Conservation (phyloP, 2,888 invertebrate genomes). For the Rhamnusium bicolor region DNA sequence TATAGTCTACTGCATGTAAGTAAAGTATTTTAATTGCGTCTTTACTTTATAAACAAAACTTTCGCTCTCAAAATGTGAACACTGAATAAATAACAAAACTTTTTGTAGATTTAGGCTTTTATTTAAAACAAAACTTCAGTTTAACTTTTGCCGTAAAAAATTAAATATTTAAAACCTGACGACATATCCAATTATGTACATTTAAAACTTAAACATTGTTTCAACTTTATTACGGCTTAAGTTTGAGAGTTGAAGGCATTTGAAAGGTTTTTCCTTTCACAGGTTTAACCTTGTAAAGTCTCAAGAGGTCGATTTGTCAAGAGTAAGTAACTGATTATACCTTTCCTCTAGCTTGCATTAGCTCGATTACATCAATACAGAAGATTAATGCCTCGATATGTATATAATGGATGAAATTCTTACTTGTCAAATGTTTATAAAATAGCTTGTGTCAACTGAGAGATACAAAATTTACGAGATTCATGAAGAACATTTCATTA, state of each 20-base stretch:
- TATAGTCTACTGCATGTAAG: too few relatives aligned
- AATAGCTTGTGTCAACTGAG: slow-evolving; percentile 22
- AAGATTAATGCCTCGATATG: slow-evolving; percentile 66
- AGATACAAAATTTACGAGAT: slow-evolving; percentile 1
- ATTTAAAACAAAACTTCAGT: slow-evolving; percentile 19
- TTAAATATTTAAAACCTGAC: slow-evolving; percentile 26
- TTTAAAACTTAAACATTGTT: slow-evolving; percentile 30
- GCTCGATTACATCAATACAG: slow-evolving; percentile 67
- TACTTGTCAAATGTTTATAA: slow-evolving; percentile 49
- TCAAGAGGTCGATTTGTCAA: slow-evolving; percentile 63
- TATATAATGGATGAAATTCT: slow-evolving; percentile 59
- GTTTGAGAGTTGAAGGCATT: slow-evolving; percentile 4
- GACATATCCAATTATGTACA: slow-evolving; percentile 33
- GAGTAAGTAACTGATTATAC: slow-evolving; percentile 64
- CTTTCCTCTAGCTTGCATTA: slow-evolving; percentile 64
- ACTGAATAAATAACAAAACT: background rate
- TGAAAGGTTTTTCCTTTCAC: slow-evolving; percentile 37
- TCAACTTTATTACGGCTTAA: slow-evolving; percentile 27
- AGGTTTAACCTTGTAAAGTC: slow-evolving; percentile 44
- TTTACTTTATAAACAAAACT: background rate
- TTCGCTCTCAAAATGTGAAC: background rate
- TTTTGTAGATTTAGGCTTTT: slow-evolving; percentile 7
- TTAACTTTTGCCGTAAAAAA: slow-evolving; percentile 30
- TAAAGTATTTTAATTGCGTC: too few relatives aligned
- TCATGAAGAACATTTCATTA: background rate